Percentiles rank a stretch among this genome's conserved stretches.
Conservation (phyloP, 2,797 vertebrate species). For the Danio jaintianensis region DNA sequence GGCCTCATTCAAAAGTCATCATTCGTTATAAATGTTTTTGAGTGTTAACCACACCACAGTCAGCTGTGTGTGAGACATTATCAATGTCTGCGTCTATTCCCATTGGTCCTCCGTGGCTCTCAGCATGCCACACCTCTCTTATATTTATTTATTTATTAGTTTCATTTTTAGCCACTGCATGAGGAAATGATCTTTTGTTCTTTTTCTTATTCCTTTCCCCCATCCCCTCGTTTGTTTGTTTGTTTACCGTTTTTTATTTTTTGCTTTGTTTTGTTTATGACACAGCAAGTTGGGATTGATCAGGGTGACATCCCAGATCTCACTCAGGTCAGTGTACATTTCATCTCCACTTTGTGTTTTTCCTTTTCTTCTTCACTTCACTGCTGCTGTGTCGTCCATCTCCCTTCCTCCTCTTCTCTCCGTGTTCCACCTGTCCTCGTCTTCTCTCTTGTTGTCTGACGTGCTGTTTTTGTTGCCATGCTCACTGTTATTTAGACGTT, state of each 20-base stretch:
- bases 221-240: slow-evolving; percentile 44
- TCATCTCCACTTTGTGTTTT: slow-evolving; percentile 67
- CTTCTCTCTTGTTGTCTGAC: slow-evolving; percentile 18
- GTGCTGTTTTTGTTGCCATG: slow-evolving; percentile 36
- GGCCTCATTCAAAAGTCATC: slow-evolving; percentile 10
- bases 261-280: slow-evolving; percentile 74
- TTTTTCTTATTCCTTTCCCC: slow-evolving; percentile 58
- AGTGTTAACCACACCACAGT: slow-evolving; percentile 20
- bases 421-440: slow-evolving; percentile 31
- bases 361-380: slow-evolving; percentile 7
- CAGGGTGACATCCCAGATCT: slow-evolving; percentile 95
- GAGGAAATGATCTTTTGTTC: slow-evolving; percentile 74
- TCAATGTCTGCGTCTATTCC: slow-evolving; percentile 60
- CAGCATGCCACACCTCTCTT: slow-evolving; percentile 65
- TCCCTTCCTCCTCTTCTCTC: slow-evolving; percentile 5
- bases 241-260: slow-evolving; percentile 59
- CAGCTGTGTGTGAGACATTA: slow-evolving; percentile 32
- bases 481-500: slow-evolving; percentile 8
- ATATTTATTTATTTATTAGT: slow-evolving; percentile 65
- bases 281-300: slow-evolving; percentile 98
- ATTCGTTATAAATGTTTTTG: slow-evolving; percentile 7
- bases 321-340: slow-evolving; percentile 93
- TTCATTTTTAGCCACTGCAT: slow-evolving; percentile 79
- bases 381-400: slow-evolving; percentile 36
- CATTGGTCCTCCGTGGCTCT: slow-evolving; percentile 52